These are phyloP conservation scores for Zoanthus solanderi DNA, from an alignment of 92 coral and sea anemone species.

Conservation along the genomic window DNA sequence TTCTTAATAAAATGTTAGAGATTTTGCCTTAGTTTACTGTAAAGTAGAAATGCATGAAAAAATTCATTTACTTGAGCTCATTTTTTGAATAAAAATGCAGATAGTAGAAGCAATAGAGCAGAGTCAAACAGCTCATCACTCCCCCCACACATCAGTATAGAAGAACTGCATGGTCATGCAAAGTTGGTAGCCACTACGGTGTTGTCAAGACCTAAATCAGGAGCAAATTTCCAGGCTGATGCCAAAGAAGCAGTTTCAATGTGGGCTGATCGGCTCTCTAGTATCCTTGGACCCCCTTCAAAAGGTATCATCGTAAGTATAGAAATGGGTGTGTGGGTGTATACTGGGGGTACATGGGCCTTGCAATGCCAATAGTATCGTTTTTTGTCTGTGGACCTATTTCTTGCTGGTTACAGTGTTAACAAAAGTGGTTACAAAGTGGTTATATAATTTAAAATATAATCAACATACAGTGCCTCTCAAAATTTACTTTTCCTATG, in stretches of 20 bases:
- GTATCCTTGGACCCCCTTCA: conserved; percentile 81
- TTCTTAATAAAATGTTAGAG: too few species aligned
- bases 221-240: conserved; percentile 78
- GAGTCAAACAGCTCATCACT: conserved; percentile 39
- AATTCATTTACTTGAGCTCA: background rate
- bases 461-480: background rate
- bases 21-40: too few species aligned
- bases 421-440: background rate
- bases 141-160: conserved; percentile 86
- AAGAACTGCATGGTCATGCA: conserved; percentile 77
- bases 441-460: background rate
- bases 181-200: conserved; percentile 71
- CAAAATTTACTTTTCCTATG: background rate
- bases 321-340: too few species aligned
- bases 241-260: conserved; percentile 85
- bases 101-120: background rate
- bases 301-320: conserved; percentile 61
- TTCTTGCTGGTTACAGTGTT: background rate
- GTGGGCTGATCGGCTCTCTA: conserved; percentile 89
- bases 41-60: background rate
- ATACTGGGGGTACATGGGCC: too few species aligned
- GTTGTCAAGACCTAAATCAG: conserved; percentile 88
- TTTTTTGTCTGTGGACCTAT: background rate
- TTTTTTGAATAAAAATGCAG: background rate
- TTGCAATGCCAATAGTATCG: background rate